Evolutionary conservation across 1,140 invertebrate species (phyloP).

Genomic region (Daktulosphaira vitifoliae): DNA sequence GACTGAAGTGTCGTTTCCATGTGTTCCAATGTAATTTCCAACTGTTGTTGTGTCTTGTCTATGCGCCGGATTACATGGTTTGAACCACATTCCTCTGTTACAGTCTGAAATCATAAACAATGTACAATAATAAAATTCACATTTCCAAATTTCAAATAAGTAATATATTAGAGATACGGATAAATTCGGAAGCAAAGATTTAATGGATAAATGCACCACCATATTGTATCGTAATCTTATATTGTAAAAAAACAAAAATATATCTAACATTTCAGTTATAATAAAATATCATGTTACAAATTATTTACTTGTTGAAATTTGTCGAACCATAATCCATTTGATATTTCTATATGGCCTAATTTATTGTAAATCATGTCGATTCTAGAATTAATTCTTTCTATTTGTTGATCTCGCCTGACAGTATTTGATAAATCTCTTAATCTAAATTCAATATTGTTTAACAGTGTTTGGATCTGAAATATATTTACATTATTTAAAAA

Average conservation of each 20-base stretch:
- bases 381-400: constrained; percentile 9
- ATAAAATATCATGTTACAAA: too few species aligned
- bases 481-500: not conserved
- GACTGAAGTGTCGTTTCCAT: constrained; percentile 25
- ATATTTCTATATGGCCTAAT: constrained; percentile 15
- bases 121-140: too few species aligned
- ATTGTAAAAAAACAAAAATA: too few species aligned
- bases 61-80: constrained; percentile 26
- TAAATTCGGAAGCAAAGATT: too few species aligned
- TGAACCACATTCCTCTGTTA: constrained; percentile 20
- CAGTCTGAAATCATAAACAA: not conserved
- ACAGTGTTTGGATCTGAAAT: constrained; percentile 1
- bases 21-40: constrained; percentile 19
- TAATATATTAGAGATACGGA: too few species aligned
- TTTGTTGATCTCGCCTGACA: constrained; percentile 15
- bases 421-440: constrained; percentile 21
- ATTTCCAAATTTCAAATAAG: too few species aligned
- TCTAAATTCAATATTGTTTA: constrained; percentile 12
- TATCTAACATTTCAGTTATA: too few species aligned
- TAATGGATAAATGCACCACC: too few species aligned
- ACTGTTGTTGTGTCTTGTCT: constrained; percentile 23
- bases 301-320: constrained; percentile 23
- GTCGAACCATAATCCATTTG: constrained; percentile 20
- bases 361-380: constrained; percentile 17
- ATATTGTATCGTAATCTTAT: too few species aligned